These are phyloP conservation scores for Amniataba percoides DNA, from an alignment of 2,797 vertebrate genomes.

Conservation along the genomic window DNA sequence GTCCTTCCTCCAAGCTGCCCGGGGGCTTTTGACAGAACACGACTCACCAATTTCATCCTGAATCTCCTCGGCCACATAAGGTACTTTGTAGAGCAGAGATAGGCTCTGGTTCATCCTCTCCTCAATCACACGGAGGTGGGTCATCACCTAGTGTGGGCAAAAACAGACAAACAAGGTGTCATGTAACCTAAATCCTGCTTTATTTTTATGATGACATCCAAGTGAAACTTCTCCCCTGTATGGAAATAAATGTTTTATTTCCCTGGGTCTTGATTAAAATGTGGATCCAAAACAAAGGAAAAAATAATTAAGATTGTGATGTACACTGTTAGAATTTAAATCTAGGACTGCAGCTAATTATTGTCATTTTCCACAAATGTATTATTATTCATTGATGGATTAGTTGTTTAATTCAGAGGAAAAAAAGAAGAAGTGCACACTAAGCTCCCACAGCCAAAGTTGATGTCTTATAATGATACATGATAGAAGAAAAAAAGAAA, in stretches of 20 bases:
- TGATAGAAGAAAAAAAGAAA: background rate
- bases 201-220: background rate
- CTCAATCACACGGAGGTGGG: slow-evolving; percentile 97
- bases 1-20: slow-evolving; percentile 9
- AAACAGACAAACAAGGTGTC: slow-evolving; percentile 21
- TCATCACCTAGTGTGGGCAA: slow-evolving; percentile 90
- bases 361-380: background rate
- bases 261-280: background rate
- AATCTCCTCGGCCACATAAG: slow-evolving; percentile 96
- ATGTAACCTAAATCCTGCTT: background rate
- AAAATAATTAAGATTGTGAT: background rate
- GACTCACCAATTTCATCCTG: slow-evolving; percentile 92
- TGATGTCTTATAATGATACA: background rate
- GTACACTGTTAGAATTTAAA: background rate
- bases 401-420: background rate
- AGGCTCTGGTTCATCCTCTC: slow-evolving; percentile 99
- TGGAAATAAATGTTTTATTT: background rate
- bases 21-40: slow-evolving; percentile 6
- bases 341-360: background rate
- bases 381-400: background rate
- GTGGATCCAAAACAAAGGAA: background rate
- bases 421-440: background rate
- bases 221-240: background rate
- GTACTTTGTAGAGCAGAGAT: slow-evolving; percentile 97
- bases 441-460: background rate